These are phyloP conservation scores for Platerodrilus igneus DNA, from an alignment of 2,888 invertebrate species.

Conservation along the genomic window DNA sequence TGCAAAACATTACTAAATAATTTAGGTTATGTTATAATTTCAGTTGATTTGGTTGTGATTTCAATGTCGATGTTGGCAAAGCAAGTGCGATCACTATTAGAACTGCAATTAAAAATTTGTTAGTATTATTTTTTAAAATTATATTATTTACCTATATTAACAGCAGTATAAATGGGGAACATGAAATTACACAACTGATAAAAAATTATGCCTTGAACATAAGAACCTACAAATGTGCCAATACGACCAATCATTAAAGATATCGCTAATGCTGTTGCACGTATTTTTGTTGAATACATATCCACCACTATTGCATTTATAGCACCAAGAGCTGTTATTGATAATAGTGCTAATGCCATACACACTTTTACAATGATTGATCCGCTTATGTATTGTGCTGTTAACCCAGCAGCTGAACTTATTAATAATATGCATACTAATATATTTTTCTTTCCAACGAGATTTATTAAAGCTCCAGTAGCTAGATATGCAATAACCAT, in stretches of 20 bases:
- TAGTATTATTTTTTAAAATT: conserved; percentile 4
- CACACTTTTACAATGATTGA: conserved; percentile 33
- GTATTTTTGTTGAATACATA: conserved; percentile 45
- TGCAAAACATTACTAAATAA: neutral
- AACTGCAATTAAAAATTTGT: conserved; percentile 26
- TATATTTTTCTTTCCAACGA: conserved; percentile 53
- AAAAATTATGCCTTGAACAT: conserved; percentile 47
- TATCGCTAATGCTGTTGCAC: conserved; percentile 53
- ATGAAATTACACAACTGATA: conserved; percentile 48
- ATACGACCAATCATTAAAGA: conserved; percentile 52
- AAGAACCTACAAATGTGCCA: conserved; percentile 51
- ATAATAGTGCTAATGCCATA: conserved; percentile 40
- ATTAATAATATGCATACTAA: conserved; percentile 34
- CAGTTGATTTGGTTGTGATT: conserved; percentile 27
- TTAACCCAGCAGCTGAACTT: conserved; percentile 39
- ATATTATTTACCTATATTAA: conserved; percentile 42
- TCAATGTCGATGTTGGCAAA: conserved; percentile 27
- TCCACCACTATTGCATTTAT: conserved; percentile 45
- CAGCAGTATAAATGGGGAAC: conserved; percentile 42
- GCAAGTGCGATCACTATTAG: conserved; percentile 32
- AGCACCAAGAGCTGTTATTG: conserved; percentile 37
- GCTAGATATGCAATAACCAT: conserved; percentile 39
- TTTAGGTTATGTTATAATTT: conserved; percentile 24
- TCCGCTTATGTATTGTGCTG: conserved; percentile 36
- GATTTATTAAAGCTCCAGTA: conserved; percentile 46